phyloP scores from a whole-genome alignment of 2,113 vertebrate genomes.

The Copsychus sechellarum region DNA sequence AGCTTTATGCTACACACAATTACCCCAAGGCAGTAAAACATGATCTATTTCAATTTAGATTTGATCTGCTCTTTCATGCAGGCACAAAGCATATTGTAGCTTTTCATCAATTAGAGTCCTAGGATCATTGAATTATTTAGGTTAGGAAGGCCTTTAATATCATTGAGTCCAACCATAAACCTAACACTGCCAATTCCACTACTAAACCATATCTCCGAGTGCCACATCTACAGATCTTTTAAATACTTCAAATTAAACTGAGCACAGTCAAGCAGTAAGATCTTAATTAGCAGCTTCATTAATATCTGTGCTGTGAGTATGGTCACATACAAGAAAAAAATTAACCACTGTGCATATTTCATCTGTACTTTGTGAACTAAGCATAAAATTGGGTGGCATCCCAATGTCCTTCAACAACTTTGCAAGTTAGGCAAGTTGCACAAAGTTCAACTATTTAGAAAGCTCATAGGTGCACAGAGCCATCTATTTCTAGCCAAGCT shows the following conservation, averaged over 20 bases:
- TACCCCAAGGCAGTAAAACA: constrained; percentile 11
- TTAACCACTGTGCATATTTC: not conserved
- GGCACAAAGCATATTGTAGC: not conserved
- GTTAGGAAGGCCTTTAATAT: not conserved
- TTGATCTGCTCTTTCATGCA: not conserved
- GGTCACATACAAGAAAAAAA: not conserved
- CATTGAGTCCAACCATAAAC: not conserved
- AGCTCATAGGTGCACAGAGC: not conserved
- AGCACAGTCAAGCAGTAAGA: not conserved
- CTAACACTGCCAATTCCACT: not conserved
- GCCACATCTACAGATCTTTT: not conserved
- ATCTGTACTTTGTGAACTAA: not conserved
- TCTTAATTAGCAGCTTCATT: not conserved
- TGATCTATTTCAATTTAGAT: constrained; percentile 1
- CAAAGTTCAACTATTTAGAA: not conserved
- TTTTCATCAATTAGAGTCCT: not conserved
- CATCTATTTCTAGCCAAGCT: not conserved
- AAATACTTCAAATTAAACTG: not conserved
- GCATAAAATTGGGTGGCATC: not conserved
- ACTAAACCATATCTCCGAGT: not conserved
- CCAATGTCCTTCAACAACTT: not conserved
- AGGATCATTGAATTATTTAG: not conserved
- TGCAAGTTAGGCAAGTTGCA: not conserved
- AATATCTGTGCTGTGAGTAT: not conserved
- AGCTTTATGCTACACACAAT: not conserved